A percentile compares a stretch with the other conserved stretches of the same genome.
Conservation (phyloP, 1,140 invertebrate genomes). For the Ooceraea biroi region DNA sequence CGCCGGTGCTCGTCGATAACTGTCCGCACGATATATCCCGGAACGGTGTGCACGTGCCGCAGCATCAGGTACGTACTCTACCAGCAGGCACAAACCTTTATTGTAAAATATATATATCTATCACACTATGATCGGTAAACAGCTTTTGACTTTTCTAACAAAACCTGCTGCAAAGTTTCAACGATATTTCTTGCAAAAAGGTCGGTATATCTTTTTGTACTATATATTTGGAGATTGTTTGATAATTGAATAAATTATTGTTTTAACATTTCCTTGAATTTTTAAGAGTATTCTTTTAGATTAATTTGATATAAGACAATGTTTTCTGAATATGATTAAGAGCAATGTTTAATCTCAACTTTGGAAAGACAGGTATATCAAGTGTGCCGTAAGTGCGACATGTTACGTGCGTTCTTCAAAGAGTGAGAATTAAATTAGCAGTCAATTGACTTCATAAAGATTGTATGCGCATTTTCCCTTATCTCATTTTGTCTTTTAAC, state of each 20-base stretch:
- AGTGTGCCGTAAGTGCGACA: neutral
- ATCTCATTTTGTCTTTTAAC: slow-evolving; percentile 18
- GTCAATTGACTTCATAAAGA: slow-evolving; percentile 24
- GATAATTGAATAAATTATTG: too few species aligned
- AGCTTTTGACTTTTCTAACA: neutral
- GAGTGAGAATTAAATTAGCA: slow-evolving; percentile 21
- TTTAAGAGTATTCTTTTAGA: too few species aligned
- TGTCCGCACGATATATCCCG: slow-evolving; percentile 30
- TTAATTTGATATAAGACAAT: too few species aligned
- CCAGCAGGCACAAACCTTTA: neutral
- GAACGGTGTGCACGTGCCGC: slow-evolving; percentile 15
- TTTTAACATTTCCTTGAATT: too few species aligned
- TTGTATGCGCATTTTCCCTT: slow-evolving; percentile 5
- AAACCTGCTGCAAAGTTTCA: neutral
- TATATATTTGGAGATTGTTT: too few species aligned
- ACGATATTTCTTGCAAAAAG: neutral
- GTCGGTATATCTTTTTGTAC: too few species aligned
- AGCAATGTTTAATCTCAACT: slow-evolving; percentile 21
- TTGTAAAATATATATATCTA: neutral
- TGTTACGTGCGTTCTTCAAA: neutral
- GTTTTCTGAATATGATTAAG: too few species aligned
- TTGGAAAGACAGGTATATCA: neutral
- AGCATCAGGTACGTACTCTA: slow-evolving; percentile 45
- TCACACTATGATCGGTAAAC: neutral
- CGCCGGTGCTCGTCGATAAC: slow-evolving; percentile 54